These are phyloP conservation scores for Portunus trituberculatus DNA, from an alignment of 1,140 invertebrate species.

Conservation along the genomic window DNA sequence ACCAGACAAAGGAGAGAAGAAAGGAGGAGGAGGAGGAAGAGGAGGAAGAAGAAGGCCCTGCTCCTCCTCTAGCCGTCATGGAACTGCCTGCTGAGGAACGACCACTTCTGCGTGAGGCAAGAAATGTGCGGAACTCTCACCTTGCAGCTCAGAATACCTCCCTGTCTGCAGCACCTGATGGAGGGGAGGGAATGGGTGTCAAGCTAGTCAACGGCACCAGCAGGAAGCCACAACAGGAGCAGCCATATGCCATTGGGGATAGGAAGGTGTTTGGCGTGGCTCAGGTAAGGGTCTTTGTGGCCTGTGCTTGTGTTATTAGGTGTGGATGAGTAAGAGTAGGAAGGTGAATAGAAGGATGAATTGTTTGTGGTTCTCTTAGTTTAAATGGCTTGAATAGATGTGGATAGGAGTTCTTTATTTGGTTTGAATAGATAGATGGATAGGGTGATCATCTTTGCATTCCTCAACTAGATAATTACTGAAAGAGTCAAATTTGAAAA, in stretches of 20 bases:
- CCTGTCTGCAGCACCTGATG: neutral
- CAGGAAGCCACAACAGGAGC: neutral
- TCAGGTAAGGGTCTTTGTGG: conserved; percentile 30
- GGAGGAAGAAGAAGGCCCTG: conserved; percentile 22
- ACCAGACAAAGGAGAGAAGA: neutral
- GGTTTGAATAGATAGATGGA: no score
- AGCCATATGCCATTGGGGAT: conserved; percentile 65
- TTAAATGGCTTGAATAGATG: no score
- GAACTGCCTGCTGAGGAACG: conserved; percentile 57
- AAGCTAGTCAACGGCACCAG: neutral
- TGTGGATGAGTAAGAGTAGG: no score
- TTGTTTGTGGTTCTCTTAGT: no score
- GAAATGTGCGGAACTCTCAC: conserved; percentile 58
- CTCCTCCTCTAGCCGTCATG: conserved; percentile 53
- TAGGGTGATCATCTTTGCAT: no score
- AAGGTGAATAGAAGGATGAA: no score
- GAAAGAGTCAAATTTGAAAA: no score
- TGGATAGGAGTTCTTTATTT: no score
- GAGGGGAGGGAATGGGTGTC: neutral
- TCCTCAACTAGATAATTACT: no score
- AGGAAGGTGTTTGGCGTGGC: conserved; percentile 68
- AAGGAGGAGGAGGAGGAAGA: conserved; percentile 5
- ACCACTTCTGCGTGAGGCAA: conserved; percentile 59
- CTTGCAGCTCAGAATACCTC: neutral
- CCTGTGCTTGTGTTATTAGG: no score